Evolutionary conservation across 2,797 vertebrate genomes (phyloP).

Genomic region (Eutrigla gurnardus): DNA sequence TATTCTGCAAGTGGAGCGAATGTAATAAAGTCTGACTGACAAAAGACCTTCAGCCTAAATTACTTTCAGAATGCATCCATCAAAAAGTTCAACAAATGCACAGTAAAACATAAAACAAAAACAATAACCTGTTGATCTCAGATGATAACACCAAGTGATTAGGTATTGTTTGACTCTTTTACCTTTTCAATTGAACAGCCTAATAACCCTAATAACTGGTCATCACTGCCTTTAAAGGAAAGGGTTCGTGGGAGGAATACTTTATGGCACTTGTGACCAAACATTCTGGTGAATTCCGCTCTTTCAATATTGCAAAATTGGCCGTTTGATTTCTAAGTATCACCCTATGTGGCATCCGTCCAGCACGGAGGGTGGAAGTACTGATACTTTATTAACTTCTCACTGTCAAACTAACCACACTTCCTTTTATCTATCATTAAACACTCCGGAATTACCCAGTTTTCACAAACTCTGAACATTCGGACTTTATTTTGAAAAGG

Average conservation of each 20-base stretch:
- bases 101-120: neutral
- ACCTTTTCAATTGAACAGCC: neutral
- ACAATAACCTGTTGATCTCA: neutral
- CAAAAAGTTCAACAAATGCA: neutral
- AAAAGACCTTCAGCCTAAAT: neutral
- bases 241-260: neutral
- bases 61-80: neutral
- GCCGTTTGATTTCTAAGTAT: slow-evolving; percentile 52
- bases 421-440: slow-evolving; percentile 58
- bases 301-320: slow-evolving; percentile 28
- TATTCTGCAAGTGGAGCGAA: neutral
- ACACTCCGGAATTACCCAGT: slow-evolving; percentile 35
- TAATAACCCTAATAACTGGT: neutral
- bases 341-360: slow-evolving; percentile 10
- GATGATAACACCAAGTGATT: neutral
- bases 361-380: slow-evolving; percentile 51
- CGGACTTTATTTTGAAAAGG: neutral
- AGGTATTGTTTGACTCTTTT: neutral
- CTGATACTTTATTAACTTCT: slow-evolving; percentile 35
- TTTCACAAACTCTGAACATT: neutral
- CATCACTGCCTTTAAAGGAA: neutral
- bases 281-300: slow-evolving; percentile 35
- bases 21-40: neutral
- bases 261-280: neutral
- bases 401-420: slow-evolving; percentile 39